These are phyloP conservation scores for Varecia variegata DNA, from an alignment of 2,797 vertebrate genomes.

Conservation along the genomic window DNA sequence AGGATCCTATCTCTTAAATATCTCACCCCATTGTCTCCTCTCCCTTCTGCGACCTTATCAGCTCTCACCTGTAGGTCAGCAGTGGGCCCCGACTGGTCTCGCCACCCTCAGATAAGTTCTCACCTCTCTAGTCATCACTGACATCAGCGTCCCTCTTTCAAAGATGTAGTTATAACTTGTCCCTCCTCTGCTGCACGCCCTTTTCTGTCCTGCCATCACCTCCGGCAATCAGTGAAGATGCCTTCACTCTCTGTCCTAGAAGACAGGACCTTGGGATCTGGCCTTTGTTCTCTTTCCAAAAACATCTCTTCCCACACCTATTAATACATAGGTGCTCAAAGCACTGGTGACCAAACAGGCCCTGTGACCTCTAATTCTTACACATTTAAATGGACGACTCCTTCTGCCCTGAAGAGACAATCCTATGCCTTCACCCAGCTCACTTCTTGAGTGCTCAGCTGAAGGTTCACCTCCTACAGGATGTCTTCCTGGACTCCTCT, in stretches of 20 bases:
- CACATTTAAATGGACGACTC: not conserved
- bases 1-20: not conserved
- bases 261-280: not conserved
- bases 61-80: not conserved
- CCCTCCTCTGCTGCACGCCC: no score
- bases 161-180: not conserved
- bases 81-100: not conserved
- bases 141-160: no score
- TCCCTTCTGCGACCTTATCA: not conserved
- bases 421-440: not conserved
- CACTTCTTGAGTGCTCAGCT: not conserved
- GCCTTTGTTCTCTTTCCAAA: not conserved
- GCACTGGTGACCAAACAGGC: no score
- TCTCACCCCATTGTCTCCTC: not conserved
- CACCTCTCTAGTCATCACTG: no score
- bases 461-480: not conserved
- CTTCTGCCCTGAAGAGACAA: not conserved
- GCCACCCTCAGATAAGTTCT: not conserved
- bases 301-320: not conserved
- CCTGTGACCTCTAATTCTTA: not conserved
- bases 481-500: not conserved
- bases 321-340: not conserved
- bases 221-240: not conserved
- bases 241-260: not conserved
- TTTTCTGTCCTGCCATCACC: not conserved